These are phyloP conservation scores for Mus minutoides DNA, from an alignment of 2,797 vertebrate genomes.

Conservation along the genomic window DNA sequence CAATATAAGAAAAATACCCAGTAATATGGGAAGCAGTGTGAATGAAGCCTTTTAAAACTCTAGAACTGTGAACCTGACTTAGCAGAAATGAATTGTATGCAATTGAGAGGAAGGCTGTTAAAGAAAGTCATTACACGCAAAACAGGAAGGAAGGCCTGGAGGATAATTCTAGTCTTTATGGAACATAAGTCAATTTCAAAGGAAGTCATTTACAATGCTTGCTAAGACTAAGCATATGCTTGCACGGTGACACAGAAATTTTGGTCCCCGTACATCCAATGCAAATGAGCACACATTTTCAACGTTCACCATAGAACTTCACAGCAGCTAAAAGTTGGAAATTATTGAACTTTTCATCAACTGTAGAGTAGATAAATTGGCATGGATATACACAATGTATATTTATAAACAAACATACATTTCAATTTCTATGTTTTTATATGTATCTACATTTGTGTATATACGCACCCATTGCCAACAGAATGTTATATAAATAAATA, in stretches of 20 bases:
- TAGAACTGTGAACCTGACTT: conserved; percentile 1
- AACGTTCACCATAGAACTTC: background rate
- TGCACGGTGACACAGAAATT: background rate
- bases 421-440: background rate
- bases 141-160: conserved; percentile 13
- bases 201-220: conserved; percentile 15
- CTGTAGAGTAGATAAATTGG: background rate
- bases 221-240: conserved; percentile 42
- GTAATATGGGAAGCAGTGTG: background rate
- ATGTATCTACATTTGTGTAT: background rate
- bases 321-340: background rate
- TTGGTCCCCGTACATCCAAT: background rate
- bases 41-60: conserved; percentile 25
- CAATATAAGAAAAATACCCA: background rate
- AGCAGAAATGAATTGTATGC: background rate
- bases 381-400: background rate
- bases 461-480: background rate
- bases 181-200: conserved; percentile 30
- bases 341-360: conserved; percentile 19
- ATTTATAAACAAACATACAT: background rate
- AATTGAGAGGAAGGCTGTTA: background rate
- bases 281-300: background rate
- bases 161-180: conserved; percentile 20
- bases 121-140: conserved; percentile 21
- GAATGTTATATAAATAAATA: background rate